Base-by-base conservation (phyloP, 2,113 vertebrate genomes). In the Willisornis vidua region DNA sequence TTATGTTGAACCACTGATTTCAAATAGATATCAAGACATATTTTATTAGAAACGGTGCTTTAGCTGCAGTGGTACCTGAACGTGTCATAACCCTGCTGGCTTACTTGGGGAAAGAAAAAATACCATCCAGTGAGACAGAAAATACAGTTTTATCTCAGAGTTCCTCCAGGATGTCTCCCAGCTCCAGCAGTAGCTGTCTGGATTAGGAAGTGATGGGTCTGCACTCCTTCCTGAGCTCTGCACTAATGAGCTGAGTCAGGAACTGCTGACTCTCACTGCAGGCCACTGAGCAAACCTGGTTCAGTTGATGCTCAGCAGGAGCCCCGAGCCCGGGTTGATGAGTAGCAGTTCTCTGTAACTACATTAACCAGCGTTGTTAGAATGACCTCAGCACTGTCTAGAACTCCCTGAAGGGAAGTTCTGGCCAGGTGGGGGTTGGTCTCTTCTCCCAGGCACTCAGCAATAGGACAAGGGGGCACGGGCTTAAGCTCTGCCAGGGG, bases 361-460 rank as follows among this genome's bases (percentile, higher is more conserved):
- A 1, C 2, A 31, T 55, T 77, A 88, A 55, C 61, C 46, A 24
- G 1, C 0, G 0, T 19, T 37, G 35, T 58, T 77, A 37, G 62
- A 46, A 48, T 19, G 39, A 31, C 16, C 41, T 43, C 41, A 43
- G 41, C 41, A 43, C 41, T 43, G 41, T 43, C 41, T 43, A 15
- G 41, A 43, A 43, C 41, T 43, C 13, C 41, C 41, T 43, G 41
- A 43, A 43, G 41, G 41, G 41, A 43, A 43, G 41, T 15, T 43
- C 41, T 15, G 6, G 41, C 41, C 41, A 43, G 41, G 41, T 43
- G 41, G 41, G 41, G 41, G 41, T 43, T 43, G 14, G 41, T 43
- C 41, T 43, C 41, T 43, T 43, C 41, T 43, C 41, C 41, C 41
- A 43, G 41, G 41, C 41, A 43, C 41, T 43, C 41, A 15, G 41